phyloP scores from a whole-genome alignment of 53 echinoderm and acorn worm genomes.

The Mesocentrotus franciscanus region DNA sequence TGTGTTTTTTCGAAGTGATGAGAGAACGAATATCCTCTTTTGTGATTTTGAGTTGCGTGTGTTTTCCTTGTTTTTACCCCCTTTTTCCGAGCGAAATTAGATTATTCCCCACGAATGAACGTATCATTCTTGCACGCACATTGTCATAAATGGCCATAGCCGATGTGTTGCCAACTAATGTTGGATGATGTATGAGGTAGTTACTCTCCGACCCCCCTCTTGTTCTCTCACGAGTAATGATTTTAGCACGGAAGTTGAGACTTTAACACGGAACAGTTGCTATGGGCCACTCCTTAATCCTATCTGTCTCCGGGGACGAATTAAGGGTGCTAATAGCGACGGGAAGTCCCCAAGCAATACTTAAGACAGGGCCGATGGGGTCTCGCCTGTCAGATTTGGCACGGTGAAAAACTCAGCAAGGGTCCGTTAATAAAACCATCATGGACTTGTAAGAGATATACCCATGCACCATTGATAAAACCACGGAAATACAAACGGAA shows the following conservation, averaged over 20 bases:
- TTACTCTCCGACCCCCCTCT: background rate
- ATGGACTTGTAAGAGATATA: background rate
- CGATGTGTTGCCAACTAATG: background rate
- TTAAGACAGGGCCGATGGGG: background rate
- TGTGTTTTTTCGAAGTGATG: background rate
- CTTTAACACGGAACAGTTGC: background rate
- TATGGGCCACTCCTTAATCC: slow-evolving; percentile 34
- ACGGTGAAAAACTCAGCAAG: background rate
- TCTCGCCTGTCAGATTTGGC: background rate
- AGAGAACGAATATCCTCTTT: background rate
- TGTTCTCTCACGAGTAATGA: background rate
- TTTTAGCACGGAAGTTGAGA: slow-evolving; percentile 28
- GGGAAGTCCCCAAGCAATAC: slow-evolving; percentile 35
- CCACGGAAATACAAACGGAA: too few relatives aligned
- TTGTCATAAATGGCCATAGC: background rate
- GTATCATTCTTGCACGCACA: background rate
- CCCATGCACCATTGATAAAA: background rate
- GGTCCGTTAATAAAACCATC: background rate
- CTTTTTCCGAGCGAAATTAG: background rate
- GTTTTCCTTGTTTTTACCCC: background rate
- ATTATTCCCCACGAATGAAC: background rate
- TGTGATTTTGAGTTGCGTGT: background rate
- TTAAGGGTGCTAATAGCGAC: slow-evolving; percentile 33
- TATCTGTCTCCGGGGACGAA: slow-evolving; percentile 4
- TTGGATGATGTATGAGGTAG: background rate